These are phyloP conservation scores for Dolichotis patagonum DNA, from an alignment of 2,113 vertebrate species.

Conservation along the genomic window DNA sequence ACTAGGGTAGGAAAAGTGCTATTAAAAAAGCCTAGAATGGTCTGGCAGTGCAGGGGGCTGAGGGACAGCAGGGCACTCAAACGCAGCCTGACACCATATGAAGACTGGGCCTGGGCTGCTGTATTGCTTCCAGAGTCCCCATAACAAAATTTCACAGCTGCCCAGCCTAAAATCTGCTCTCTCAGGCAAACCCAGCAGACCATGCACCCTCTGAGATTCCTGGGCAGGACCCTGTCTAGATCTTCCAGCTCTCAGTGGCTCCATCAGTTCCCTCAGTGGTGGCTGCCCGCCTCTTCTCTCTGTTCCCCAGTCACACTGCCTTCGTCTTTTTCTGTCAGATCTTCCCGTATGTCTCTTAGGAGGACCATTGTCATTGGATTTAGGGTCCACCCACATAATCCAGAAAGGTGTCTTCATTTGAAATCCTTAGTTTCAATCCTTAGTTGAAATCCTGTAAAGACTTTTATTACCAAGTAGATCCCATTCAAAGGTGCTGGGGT, in stretches of 20 bases:
- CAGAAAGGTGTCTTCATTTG: neutral
- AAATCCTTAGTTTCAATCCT: neutral
- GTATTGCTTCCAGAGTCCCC: neutral
- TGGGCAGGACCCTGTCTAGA: neutral
- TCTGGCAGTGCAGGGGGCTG: accelerated
- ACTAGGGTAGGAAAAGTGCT: neutral
- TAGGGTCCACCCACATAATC: neutral
- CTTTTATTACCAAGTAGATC: neutral
- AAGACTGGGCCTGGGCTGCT: neutral
- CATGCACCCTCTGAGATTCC: no score
- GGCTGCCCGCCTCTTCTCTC: neutral
- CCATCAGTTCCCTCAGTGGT: neutral
- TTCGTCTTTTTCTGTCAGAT: neutral
- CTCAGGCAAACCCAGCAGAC: neutral
- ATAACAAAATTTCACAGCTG: neutral
- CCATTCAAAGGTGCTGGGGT: neutral
- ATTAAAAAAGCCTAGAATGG: neutral
- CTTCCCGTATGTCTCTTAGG: neutral
- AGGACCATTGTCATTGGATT: neutral
- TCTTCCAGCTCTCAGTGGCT: neutral
- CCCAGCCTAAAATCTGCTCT: neutral
- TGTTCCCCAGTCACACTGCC: neutral
- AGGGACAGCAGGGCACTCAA: neutral
- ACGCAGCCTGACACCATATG: neutral
- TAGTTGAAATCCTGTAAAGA: constrained; percentile 28